phyloP scores from a whole-genome alignment of 2,888 invertebrate species.

The Leucophora obtusa region DNA sequence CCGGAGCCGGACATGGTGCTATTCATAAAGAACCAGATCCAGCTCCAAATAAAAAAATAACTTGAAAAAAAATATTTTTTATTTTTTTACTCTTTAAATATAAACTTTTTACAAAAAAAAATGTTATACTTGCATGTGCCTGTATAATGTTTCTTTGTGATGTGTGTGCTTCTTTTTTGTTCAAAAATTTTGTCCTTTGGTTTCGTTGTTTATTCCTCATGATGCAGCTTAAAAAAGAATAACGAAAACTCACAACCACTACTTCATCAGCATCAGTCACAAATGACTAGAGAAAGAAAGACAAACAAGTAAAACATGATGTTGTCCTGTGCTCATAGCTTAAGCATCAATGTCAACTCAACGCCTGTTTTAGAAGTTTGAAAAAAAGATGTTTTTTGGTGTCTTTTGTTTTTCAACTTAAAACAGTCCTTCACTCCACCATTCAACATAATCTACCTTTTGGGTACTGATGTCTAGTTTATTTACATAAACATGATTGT shows the following conservation, averaged over 20 bases:
- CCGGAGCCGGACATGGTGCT: background rate
- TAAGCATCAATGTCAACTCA: conserved; percentile 59
- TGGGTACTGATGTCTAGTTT: conserved; percentile 5
- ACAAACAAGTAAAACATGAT: conserved; percentile 45
- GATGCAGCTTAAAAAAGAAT: conserved; percentile 13
- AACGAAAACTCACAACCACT: conserved; percentile 20
- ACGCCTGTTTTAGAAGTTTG: conserved; percentile 54
- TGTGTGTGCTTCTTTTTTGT: background rate
- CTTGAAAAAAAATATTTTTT: background rate
- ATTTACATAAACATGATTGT: background rate
- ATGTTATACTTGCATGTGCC: background rate
- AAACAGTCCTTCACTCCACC: background rate
- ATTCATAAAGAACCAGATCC: background rate
- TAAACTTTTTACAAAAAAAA: background rate
- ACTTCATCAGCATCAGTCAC: conserved; percentile 49
- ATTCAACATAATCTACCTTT: conserved; percentile 38
- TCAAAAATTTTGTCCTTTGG: background rate
- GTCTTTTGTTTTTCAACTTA: conserved; percentile 21
- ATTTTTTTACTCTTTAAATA: background rate
- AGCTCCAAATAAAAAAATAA: background rate
- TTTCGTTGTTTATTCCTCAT: conserved; percentile 18
- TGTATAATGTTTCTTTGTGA: background rate
- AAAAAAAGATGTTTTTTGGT: conserved; percentile 26
- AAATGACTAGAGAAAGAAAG: conserved; percentile 37
- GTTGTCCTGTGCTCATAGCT: conserved; percentile 45